These are phyloP conservation scores for Agriopis marginaria DNA, from an alignment of 2,888 invertebrate species.

Conservation along the genomic window DNA sequence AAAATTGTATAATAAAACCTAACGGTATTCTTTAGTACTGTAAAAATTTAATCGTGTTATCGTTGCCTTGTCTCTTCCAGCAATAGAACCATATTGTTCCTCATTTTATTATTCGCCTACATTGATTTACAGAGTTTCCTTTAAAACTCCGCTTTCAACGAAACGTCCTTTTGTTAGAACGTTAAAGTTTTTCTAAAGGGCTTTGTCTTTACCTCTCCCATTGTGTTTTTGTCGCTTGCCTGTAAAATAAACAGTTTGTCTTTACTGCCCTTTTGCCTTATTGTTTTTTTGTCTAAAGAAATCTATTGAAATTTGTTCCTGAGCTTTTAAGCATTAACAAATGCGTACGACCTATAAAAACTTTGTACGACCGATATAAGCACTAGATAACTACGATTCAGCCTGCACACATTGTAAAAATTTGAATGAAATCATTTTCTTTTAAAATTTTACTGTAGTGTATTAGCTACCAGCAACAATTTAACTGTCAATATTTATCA, in stretches of 20 bases:
- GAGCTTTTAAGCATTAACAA: not conserved
- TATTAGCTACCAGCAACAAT: no score
- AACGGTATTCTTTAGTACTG: not conserved
- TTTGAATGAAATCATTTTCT: no score
- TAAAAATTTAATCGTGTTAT: conserved; percentile 13
- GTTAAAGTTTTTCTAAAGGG: conserved; percentile 74
- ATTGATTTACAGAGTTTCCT: conserved; percentile 70
- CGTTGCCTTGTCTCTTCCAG: conserved; percentile 43
- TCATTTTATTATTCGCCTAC: conserved; percentile 69
- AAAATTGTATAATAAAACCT: not conserved
- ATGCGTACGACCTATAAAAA: no score
- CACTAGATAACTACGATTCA: no score
- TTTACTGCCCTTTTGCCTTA: conserved; percentile 64
- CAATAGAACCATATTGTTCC: conserved; percentile 47
- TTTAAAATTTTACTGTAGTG: no score
- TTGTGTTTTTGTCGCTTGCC: conserved; percentile 66
- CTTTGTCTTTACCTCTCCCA: conserved; percentile 75
- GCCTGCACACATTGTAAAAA: no score
- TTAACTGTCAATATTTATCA: no score
- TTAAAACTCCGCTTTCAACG: conserved; percentile 63
- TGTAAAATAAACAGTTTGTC: conserved; percentile 77
- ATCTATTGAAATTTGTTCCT: conserved; percentile 48
- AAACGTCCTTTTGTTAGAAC: conserved; percentile 77
- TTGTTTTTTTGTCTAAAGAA: conserved; percentile 61
- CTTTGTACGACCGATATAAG: no score